A percentile compares a stretch with the other conserved stretches of the same genome.
phyloP scores from a whole-genome alignment of 2,888 invertebrate genomes.

The Meloe dianella region DNA sequence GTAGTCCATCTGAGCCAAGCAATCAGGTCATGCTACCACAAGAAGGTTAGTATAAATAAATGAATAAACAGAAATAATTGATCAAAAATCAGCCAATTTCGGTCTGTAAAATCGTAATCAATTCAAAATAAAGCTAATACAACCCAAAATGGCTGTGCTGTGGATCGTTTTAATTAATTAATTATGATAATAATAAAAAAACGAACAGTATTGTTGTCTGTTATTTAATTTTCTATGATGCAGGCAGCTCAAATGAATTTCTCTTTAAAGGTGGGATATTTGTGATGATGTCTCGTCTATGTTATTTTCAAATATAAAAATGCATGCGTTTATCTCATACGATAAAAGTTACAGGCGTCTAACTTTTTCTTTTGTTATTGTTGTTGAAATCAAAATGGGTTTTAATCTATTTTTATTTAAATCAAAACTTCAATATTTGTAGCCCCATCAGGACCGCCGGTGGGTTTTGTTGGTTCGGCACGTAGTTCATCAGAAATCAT shows the following conservation, averaged over 20 bases:
- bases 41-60: constrained; percentile 75
- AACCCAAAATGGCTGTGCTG: not conserved
- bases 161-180: not conserved
- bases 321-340: not conserved
- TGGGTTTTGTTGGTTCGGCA: constrained; percentile 93
- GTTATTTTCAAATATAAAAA: constrained; percentile 22
- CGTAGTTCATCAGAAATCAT: constrained; percentile 94
- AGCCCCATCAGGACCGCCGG: constrained; percentile 97
- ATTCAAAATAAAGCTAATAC: not conserved
- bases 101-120: not conserved
- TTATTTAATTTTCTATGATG: constrained; percentile 52
- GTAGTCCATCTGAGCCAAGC: constrained; percentile 87
- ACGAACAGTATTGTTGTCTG: constrained; percentile 52
- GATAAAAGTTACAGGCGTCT: not conserved
- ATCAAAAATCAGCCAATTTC: not conserved
- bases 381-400: too few relatives aligned
- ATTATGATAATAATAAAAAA: too few relatives aligned
- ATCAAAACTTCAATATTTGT: constrained; percentile 34
- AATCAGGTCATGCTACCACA: constrained; percentile 91
- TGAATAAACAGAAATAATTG: not conserved
- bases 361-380: constrained; percentile 32
- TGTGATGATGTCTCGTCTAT: constrained; percentile 32
- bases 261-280: constrained; percentile 57
- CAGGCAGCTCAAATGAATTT: constrained; percentile 58
- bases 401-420: too few relatives aligned